Conservation (phyloP, 2,888 invertebrate genomes). For the Chaetogeoica ovagalla region DNA sequence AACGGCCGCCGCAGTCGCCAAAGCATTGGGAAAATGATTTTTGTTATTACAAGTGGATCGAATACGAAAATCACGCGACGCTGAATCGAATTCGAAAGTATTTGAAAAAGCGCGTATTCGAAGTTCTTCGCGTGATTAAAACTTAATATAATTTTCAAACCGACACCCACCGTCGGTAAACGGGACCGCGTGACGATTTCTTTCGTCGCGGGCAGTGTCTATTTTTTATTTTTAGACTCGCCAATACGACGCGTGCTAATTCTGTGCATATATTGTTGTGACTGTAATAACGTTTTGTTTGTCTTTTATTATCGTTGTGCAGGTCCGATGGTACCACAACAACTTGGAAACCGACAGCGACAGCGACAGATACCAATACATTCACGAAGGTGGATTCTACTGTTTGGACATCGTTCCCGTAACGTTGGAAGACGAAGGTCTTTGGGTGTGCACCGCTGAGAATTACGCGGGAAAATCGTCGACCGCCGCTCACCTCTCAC, state of each 20-base stretch:
- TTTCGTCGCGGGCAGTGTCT: background rate
- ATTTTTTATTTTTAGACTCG: background rate
- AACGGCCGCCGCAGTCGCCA: no score
- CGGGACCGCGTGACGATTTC: background rate
- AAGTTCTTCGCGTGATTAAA: no score
- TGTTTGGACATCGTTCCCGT: conserved; percentile 83
- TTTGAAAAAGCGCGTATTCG: no score
- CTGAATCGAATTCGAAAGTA: no score
- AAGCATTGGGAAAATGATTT: no score
- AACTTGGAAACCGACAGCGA: conserved; percentile 76
- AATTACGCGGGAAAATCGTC: conserved; percentile 72
- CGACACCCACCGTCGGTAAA: background rate
- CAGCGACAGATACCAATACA: conserved; percentile 74
- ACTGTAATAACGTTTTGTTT: background rate
- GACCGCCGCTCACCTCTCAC: conserved; percentile 63
- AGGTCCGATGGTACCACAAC: conserved; percentile 89
- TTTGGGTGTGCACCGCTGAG: conserved; percentile 83
- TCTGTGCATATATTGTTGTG: background rate
- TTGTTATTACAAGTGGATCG: no score
- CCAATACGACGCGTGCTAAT: background rate
- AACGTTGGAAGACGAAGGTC: conserved; percentile 78
- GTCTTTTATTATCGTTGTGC: no score
- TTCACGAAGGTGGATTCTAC: conserved; percentile 83
- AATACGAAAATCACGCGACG: no score
- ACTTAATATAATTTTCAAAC: background rate